A percentile compares a stretch with the other conserved stretches of the same genome.
Conservation (phyloP, 1,140 invertebrate species). For the Pomacea maculata region DNA sequence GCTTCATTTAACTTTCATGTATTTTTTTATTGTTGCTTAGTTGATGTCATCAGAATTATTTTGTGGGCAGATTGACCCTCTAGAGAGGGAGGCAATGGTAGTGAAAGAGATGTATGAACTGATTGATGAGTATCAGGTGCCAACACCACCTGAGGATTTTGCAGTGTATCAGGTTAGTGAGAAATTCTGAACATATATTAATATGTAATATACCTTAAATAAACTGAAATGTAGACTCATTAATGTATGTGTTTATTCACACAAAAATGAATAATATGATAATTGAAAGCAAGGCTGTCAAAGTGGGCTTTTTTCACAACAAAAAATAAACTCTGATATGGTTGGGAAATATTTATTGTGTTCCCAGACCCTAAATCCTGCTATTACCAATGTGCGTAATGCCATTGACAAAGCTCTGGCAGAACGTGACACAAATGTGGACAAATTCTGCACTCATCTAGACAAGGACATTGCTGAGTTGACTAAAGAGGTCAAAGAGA, state of each 20-base stretch:
- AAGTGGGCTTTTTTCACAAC: too few relatives aligned
- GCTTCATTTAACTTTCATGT: too few relatives aligned
- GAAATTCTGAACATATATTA: neutral
- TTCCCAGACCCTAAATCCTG: constrained; percentile 61
- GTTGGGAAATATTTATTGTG: neutral
- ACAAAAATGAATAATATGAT: too few relatives aligned
- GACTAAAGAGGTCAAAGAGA: constrained; percentile 64
- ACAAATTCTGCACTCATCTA: constrained; percentile 63
- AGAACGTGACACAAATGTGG: constrained; percentile 65
- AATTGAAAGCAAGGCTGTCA: too few relatives aligned
- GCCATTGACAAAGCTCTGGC: constrained; percentile 65
- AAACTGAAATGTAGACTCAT: neutral
- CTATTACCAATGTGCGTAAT: constrained; percentile 64
- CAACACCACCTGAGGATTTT: constrained; percentile 72
- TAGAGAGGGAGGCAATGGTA: constrained; percentile 75
- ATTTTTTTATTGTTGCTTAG: too few relatives aligned
- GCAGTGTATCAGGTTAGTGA: constrained; percentile 71
- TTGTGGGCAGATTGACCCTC: constrained; percentile 68
- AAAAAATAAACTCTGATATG: too few relatives aligned
- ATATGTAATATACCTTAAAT: neutral
- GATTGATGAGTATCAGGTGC: constrained; percentile 77
- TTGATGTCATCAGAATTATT: neutral
- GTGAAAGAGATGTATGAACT: constrained; percentile 78
- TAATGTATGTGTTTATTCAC: neutral
- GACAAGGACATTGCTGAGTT: constrained; percentile 66